A percentile compares a stretch with the other conserved stretches of the same genome.
Evolutionary conservation across 2,113 vertebrate genomes (phyloP).

Genomic region (Burhinus bistriatus): DNA sequence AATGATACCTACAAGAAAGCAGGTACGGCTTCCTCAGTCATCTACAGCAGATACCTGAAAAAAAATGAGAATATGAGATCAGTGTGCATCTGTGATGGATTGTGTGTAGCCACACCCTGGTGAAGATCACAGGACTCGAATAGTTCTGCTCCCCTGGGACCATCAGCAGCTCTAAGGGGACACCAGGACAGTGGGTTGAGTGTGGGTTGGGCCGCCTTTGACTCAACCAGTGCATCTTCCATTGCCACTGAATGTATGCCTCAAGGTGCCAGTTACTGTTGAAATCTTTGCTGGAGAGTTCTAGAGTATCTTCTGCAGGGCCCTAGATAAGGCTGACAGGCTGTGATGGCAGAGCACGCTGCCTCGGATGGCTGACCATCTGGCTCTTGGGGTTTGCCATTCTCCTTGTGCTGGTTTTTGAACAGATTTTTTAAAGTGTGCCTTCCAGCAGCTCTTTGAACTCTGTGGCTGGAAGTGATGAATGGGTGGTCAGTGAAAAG

Average conservation of each 20-base stretch:
- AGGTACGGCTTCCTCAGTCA: background rate
- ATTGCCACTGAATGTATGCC: background rate
- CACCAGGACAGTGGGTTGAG: background rate
- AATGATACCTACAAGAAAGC: background rate
- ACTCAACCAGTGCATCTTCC: background rate
- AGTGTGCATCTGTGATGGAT: background rate
- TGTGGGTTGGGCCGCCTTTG: background rate
- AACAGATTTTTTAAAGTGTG: background rate
- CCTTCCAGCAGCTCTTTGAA: constrained; percentile 44
- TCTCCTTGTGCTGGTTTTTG: background rate
- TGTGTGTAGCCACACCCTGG: background rate
- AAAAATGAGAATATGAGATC: background rate
- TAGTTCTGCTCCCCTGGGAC: background rate
- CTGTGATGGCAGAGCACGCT: background rate
- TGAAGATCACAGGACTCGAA: background rate
- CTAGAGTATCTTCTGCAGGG: background rate
- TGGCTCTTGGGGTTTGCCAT: background rate
- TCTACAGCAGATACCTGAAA: background rate
- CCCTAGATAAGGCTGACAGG: background rate
- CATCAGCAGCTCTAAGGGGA: background rate
- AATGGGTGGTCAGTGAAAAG: constrained; percentile 46
- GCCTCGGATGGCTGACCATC: background rate
- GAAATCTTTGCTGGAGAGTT: background rate
- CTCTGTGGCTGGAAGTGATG: constrained; percentile 3
- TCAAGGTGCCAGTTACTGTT: background rate